These are phyloP conservation scores for Argopecten irradians DNA, from an alignment of 1,140 invertebrate species.

Conservation along the genomic window DNA sequence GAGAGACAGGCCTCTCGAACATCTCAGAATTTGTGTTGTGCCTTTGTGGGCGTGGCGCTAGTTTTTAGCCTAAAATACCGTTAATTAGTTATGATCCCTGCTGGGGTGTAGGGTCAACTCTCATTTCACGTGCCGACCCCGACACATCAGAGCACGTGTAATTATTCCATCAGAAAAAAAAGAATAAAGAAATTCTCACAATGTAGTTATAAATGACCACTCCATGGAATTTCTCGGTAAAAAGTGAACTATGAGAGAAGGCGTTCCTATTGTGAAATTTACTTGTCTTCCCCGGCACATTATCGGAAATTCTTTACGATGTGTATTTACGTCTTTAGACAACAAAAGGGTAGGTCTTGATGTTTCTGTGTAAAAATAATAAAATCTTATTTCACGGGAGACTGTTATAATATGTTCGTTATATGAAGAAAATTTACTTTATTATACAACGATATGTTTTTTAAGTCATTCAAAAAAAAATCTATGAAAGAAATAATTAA, in stretches of 20 bases:
- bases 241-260: neutral
- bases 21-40: slow-evolving; percentile 2
- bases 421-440: too few species aligned
- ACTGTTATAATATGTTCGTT: too few species aligned
- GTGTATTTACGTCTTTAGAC: neutral
- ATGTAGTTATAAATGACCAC: neutral
- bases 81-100: neutral
- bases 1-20: neutral
- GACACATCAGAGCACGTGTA: neutral
- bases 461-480: too few species aligned
- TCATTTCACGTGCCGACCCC: neutral
- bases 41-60: neutral
- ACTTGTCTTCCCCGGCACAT: neutral
- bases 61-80: slow-evolving; percentile 4
- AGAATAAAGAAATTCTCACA: neutral
- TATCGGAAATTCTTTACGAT: too few species aligned
- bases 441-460: too few species aligned
- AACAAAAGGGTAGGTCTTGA: neutral
- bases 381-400: too few species aligned
- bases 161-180: neutral
- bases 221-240: neutral
- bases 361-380: too few species aligned
- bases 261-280: neutral
- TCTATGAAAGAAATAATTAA: too few species aligned
- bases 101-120: slow-evolving; percentile 3